Evolutionary conservation across 2,797 vertebrate genomes (phyloP).

Genomic region (Diceros bicornis): DNA sequence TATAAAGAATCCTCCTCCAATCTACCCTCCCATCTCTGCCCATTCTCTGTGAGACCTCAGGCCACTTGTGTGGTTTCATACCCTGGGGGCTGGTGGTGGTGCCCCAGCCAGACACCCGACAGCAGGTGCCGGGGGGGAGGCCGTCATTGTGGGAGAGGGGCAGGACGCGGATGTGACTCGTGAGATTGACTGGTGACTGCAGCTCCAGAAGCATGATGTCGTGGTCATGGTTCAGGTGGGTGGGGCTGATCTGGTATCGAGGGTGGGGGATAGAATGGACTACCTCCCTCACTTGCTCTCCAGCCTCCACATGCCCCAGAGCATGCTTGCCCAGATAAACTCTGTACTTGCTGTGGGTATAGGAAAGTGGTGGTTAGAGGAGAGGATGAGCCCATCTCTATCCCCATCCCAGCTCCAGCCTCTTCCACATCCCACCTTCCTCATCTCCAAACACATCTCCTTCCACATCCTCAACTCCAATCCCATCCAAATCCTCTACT

Average conservation of each 20-base stretch:
- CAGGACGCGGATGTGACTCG: conserved; percentile 77
- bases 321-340: conserved; percentile 84
- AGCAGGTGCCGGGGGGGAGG: conserved; percentile 85
- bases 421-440: not conserved
- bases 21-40: not conserved
- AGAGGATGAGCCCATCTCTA: not conserved
- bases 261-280: conserved; percentile 74
- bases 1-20: not conserved
- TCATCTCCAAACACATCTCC: no score
- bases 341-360: conserved; percentile 81
- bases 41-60: not conserved
- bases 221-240: conserved; percentile 84
- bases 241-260: conserved; percentile 74
- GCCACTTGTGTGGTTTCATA: conserved; percentile 7
- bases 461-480: not conserved
- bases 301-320: conserved; percentile 42
- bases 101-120: conserved; percentile 91
- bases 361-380: conserved; percentile 55
- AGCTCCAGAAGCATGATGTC: conserved; percentile 89
- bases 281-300: conserved; percentile 74
- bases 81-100: conserved; percentile 87
- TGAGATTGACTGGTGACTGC: conserved; percentile 79
- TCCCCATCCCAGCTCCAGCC: not conserved
- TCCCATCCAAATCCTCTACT: not conserved
- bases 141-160: conserved; percentile 85